These are phyloP conservation scores for Tachina fera DNA, from an alignment of 2,888 invertebrate species.

Conservation along the genomic window DNA sequence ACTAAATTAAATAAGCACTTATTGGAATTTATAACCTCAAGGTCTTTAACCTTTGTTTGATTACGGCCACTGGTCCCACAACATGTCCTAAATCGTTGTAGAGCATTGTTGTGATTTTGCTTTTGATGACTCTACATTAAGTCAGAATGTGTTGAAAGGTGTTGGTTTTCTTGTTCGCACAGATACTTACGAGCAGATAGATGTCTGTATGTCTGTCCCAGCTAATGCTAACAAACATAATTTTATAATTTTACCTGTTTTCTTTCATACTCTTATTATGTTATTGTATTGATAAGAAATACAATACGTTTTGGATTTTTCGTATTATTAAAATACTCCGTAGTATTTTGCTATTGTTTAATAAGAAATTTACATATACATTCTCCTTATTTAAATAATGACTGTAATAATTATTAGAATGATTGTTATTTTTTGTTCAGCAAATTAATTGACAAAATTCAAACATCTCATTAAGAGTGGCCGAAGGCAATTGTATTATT, in stretches of 20 bases:
- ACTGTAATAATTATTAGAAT: neutral
- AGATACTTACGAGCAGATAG: neutral
- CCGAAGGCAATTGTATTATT: slow-evolving; percentile 14
- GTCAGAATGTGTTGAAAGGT: slow-evolving; percentile 54
- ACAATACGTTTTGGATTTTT: slow-evolving; percentile 24
- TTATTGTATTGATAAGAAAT: slow-evolving; percentile 25
- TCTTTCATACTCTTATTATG: slow-evolving; percentile 23
- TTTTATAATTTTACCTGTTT: slow-evolving; percentile 19
- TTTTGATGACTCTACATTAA: neutral
- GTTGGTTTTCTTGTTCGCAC: slow-evolving; percentile 14
- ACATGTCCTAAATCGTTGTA: neutral
- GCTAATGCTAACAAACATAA: neutral
- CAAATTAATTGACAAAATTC: slow-evolving; percentile 46
- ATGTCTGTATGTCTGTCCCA: neutral
- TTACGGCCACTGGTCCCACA: slow-evolving; percentile 17
- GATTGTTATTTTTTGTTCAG: neutral
- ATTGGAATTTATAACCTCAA: slow-evolving; percentile 21
- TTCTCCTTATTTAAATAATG: neutral
- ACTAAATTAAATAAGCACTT: slow-evolving; percentile 16
- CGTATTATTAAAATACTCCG: neutral
- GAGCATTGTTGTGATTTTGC: neutral
- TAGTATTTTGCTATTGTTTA: slow-evolving; percentile 12
- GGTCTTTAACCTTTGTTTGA: slow-evolving; percentile 63
- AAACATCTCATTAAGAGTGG: neutral
- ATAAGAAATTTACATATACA: neutral